phyloP scores from a whole-genome alignment of 2,113 vertebrate species.

The Galbula dea region DNA sequence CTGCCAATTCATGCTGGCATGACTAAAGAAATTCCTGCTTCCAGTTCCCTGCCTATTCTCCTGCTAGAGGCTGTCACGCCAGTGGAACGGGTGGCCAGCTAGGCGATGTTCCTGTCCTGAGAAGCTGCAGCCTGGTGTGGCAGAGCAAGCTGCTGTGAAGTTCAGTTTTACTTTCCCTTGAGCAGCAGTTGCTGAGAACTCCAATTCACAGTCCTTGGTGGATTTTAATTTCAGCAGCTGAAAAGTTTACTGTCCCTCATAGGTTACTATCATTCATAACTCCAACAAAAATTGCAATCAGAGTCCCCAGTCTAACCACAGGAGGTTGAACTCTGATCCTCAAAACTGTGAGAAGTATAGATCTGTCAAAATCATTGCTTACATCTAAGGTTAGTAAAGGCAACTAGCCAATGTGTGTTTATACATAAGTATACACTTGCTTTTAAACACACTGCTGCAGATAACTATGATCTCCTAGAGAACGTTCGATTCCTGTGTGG shows the following conservation, averaged over 20 bases:
- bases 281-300: not conserved
- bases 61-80: not conserved
- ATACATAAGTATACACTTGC: not conserved
- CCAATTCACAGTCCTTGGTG: not conserved
- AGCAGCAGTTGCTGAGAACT: not conserved
- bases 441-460: not conserved
- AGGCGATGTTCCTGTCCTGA: not conserved
- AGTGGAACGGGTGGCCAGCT: not conserved
- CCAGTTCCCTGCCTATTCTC: not conserved
- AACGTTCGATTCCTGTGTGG: not conserved
- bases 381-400: not conserved
- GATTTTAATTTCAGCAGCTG: not conserved
- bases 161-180: not conserved
- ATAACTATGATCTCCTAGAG: not conserved
- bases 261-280: not conserved
- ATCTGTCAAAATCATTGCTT: not conserved
- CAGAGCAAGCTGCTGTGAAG: not conserved
- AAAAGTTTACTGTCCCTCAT: not conserved
- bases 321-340: not conserved
- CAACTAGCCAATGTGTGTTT: not conserved
- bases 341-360: not conserved
- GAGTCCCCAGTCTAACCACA: not conserved
- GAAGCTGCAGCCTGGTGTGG: not conserved
- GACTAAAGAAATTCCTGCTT: not conserved
- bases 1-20: conserved; percentile 18